Evolutionary conservation across 2,888 invertebrate species (phyloP).

Genomic region (Cataglyphis rosenhaueri): DNA sequence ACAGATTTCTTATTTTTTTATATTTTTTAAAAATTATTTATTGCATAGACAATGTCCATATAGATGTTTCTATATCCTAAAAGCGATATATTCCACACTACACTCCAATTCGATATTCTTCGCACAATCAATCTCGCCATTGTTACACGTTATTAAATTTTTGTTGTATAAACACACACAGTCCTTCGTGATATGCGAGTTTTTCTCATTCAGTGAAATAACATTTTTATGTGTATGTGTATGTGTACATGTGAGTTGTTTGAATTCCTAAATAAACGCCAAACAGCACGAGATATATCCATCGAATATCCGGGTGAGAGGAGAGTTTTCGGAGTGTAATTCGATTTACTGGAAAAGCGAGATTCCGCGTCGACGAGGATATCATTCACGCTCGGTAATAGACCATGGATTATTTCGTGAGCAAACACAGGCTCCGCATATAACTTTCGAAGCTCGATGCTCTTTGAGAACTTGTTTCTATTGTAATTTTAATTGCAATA

Average conservation of each 20-base stretch:
- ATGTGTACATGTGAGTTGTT: constrained; percentile 30
- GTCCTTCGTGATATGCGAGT: constrained; percentile 5
- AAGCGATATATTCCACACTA: constrained; percentile 37
- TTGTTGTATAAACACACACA: constrained; percentile 25
- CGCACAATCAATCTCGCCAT: constrained; percentile 32
- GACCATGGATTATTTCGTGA: constrained; percentile 63
- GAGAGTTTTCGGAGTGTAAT: constrained; percentile 52
- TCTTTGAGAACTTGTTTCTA: constrained; percentile 13
- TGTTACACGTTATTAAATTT: constrained; percentile 47
- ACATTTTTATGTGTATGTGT: constrained; percentile 21
- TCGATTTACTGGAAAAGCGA: constrained; percentile 60
- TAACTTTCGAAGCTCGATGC: constrained; percentile 3
- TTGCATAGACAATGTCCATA: not conserved
- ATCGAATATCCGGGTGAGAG: constrained; percentile 32
- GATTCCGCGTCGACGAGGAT: constrained; percentile 40
- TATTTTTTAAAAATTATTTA: not conserved
- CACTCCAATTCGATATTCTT: constrained; percentile 25
- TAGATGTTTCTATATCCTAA: constrained; percentile 1
- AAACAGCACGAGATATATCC: constrained; percentile 33
- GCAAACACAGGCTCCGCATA: constrained; percentile 16
- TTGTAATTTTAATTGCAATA: not conserved
- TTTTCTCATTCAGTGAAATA: constrained; percentile 32
- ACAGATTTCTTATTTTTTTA: not conserved
- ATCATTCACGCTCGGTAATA: constrained; percentile 55
- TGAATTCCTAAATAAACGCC: constrained; percentile 67